Evolutionary conservation across 2,113 vertebrate genomes (phyloP), one percentile per base, ranked within the genome.

Genomic region (Ptyas mucosa): DNA sequence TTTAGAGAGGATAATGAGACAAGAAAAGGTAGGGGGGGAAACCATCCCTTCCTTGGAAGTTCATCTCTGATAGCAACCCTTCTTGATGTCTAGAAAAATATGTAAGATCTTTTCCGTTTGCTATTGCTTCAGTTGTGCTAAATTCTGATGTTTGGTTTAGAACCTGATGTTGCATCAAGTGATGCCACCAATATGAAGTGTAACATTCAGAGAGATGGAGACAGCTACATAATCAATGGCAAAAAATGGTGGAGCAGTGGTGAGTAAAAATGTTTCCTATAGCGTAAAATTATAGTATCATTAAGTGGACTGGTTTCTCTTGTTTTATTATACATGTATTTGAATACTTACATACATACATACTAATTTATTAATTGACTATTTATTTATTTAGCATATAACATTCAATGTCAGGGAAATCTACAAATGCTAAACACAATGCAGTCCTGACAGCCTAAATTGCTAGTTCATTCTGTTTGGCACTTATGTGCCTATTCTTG

Each of bases 241-340:
- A 99, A 98, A 97, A 99, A 99, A 90, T 99, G 99, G 99, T 99
- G 99, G 99, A 98, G 97, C 97, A 99, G 98, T 49, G 99, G 99
- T 99, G 93, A 97, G 98, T 98, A 90, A 0, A 23, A 87, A 61
- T 91, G 69, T 10, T 24, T 54, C 85, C 11, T 12, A 1, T 11
- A 46, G 11, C 0, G 2, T 69, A 34, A 43, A 34, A 39, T 34
- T 81, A 69, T n/a, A 69, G 64, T 81, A 21, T 81, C 75, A 39
- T 81, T 39, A 81, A 81, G 9, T 81, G 7, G 34, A 81, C 18
- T 43, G 34, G 18, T 81, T 39, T 81, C 34, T 81, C 75, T 81
- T 43, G 18, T 39, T 81, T 81, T 81, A 34, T 81, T 21, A 20
- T 39, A 81, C 18, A 21, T 81, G 34, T 43, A 21, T 43, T 43